Conservation (phyloP, 2,797 vertebrate species). For the Alfaro cultratus region DNA sequence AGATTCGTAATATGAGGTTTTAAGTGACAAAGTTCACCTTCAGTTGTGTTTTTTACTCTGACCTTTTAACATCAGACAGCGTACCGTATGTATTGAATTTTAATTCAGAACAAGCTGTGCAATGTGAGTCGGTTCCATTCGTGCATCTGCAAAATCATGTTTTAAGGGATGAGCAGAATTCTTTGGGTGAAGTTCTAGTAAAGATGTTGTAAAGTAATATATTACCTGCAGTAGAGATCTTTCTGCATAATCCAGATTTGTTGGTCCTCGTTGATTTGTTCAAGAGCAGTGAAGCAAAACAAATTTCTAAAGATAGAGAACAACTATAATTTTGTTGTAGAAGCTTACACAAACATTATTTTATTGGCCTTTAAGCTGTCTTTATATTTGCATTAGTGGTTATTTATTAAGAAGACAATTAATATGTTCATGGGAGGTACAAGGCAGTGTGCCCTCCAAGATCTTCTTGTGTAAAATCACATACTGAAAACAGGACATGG, state of each 20-base stretch:
- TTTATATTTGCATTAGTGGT: background rate
- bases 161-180: background rate
- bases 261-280: background rate
- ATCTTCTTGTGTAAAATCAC: background rate
- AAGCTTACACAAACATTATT: background rate
- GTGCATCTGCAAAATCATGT: background rate
- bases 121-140: constrained; percentile 3
- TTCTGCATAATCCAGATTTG: background rate
- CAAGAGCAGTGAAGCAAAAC: background rate
- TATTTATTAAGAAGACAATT: background rate
- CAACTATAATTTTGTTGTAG: background rate
- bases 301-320: background rate
- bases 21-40: constrained; percentile 11
- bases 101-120: constrained; percentile 18
- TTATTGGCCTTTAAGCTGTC: background rate
- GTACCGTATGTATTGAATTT: constrained; percentile 35
- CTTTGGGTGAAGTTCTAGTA: background rate
- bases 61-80: constrained; percentile 36
- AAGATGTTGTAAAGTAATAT: background rate
- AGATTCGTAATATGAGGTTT: background rate
- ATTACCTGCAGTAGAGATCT: background rate
- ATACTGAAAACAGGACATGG: background rate
- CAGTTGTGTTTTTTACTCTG: constrained; percentile 24
- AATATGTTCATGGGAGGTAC: background rate
- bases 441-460: background rate